Conservation (phyloP, 2,113 vertebrate species). For the Platycercus adscitus region DNA sequence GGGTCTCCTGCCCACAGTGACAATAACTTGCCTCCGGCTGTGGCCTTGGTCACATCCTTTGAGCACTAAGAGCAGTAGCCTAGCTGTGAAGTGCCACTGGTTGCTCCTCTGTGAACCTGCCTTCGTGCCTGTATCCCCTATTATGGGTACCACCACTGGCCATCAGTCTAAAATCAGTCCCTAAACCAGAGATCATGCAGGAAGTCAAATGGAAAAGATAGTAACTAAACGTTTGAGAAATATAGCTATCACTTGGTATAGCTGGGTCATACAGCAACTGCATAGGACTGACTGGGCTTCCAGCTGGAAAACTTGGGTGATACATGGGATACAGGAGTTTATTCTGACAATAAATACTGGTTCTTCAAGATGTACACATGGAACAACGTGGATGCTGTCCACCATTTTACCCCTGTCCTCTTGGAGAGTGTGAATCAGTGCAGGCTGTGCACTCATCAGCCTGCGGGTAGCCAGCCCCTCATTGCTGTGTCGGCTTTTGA, state of each 20-base stretch:
- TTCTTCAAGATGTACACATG: neutral
- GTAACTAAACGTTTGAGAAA: neutral
- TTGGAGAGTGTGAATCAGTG: neutral
- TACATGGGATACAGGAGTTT: neutral
- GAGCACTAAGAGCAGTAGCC: neutral
- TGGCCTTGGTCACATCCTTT: neutral
- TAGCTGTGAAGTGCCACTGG: neutral
- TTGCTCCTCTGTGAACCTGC: neutral
- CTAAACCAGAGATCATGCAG: neutral
- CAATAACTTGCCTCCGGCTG: neutral
- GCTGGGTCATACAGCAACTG: neutral
- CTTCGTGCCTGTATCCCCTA: neutral
- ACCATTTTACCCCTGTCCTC: neutral
- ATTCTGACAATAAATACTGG: neutral
- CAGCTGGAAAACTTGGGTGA: neutral
- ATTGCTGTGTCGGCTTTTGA: neutral
- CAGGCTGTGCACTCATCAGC: neutral
- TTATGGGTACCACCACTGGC: accelerated
- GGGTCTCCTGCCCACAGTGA: neutral
- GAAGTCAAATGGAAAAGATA: neutral
- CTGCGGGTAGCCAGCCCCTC: neutral
- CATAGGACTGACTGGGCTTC: neutral
- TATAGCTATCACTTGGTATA: neutral
- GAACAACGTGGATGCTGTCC: neutral
- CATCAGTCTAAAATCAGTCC: accelerated